Percentiles rank a stretch among this genome's conserved stretches.
phyloP scores from a whole-genome alignment of 2,888 invertebrate genomes.

The Drosophila quinaria region DNA sequence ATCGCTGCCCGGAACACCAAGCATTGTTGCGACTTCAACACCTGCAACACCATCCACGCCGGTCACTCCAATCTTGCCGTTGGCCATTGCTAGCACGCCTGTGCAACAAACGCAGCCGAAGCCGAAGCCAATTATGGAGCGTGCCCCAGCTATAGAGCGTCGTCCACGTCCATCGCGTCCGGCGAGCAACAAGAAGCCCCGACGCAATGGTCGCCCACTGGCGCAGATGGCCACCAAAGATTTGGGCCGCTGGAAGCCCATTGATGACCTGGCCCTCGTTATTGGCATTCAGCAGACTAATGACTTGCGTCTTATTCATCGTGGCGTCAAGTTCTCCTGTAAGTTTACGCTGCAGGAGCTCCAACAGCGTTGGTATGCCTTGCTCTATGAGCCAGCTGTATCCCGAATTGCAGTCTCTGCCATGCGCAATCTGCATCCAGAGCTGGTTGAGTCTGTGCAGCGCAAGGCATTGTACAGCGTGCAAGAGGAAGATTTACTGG shows the following conservation, averaged over 20 bases:
- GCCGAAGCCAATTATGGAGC: conserved; percentile 63
- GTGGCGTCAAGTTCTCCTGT: conserved; percentile 98
- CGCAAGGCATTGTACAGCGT: conserved; percentile 95
- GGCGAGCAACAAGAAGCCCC: conserved; percentile 62
- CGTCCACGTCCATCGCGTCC: conserved; percentile 71
- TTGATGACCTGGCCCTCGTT: conserved; percentile 97
- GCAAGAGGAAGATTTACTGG: conserved; percentile 94
- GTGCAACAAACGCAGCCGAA: conserved; percentile 44
- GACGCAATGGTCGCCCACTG: conserved; percentile 78
- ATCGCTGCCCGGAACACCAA: conserved; percentile 31
- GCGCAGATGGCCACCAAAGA: conserved; percentile 90
- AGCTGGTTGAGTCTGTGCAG: conserved; percentile 94
- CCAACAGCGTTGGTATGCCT: conserved; percentile 97
- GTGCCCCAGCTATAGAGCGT: conserved; percentile 54
- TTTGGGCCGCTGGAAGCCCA: conserved; percentile 98
- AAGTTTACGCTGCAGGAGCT: conserved; percentile 97
- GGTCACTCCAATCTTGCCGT: conserved; percentile 38
- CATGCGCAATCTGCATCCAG: conserved; percentile 97
- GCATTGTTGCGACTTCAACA: conserved; percentile 25
- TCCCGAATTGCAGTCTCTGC: conserved; percentile 96
- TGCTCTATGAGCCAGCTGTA: conserved; percentile 97
- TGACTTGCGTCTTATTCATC: conserved; percentile 92
- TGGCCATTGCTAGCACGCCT: conserved; percentile 27
- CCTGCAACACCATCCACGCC: conserved; percentile 42
- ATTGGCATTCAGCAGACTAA: conserved; percentile 97